Conservation (phyloP, 2,113 vertebrate species). For the Phocoena phocoena region DNA sequence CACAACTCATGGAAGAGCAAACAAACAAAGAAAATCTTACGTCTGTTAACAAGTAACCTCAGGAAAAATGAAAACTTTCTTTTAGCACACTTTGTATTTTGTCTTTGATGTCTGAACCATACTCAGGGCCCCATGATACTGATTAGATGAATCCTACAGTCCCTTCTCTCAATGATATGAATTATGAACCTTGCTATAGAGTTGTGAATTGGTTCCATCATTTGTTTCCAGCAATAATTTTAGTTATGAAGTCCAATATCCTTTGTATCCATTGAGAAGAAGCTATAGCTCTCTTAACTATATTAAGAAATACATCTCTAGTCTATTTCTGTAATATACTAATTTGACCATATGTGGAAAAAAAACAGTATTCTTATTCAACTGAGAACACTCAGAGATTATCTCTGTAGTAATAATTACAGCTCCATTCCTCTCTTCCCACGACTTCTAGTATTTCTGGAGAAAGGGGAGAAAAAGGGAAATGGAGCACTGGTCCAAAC, state of each 20-base stretch:
- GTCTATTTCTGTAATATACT: constrained; percentile 24
- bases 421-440: neutral
- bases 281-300: constrained; percentile 7
- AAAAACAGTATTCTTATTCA: neutral
- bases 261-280: constrained; percentile 10
- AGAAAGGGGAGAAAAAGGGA: neutral
- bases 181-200: neutral
- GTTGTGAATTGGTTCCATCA: neutral
- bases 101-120: constrained; percentile 31
- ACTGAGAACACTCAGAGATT: neutral
- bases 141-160: neutral
- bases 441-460: neutral
- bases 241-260: neutral
- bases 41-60: constrained; percentile 27
- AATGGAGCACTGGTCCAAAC: neutral
- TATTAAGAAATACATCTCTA: constrained; percentile 32
- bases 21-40: constrained; percentile 20
- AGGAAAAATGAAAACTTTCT: constrained; percentile 8
- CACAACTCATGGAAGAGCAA: neutral
- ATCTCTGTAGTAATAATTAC: constrained; percentile 14
- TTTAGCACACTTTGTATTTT: neutral
- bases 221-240: constrained; percentile 40
- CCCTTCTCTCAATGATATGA: neutral
- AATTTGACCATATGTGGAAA: neutral
- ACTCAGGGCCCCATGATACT: neutral